Evolutionary conservation across 2,113 vertebrate species (phyloP), one percentile per base, ranked within the genome.

Genomic region (Trinectes maculatus): DNA sequence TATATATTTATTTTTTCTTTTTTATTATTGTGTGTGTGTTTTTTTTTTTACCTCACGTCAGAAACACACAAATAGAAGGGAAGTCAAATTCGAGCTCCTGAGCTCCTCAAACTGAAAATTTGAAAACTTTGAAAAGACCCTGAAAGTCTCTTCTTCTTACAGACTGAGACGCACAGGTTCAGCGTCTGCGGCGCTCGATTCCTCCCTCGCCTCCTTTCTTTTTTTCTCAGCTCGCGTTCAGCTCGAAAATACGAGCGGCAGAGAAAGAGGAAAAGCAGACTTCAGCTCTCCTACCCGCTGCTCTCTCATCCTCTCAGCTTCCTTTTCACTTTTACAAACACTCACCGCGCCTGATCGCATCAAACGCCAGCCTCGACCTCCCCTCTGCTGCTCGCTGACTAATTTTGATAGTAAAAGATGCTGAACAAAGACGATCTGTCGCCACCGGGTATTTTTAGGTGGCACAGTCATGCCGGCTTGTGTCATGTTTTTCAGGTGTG

Each of bases 361-460:
- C 88, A 89, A 89, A 91, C 80, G 71, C 52, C 59, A 73, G 52
- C 57, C 62, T 81, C 49, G 43, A 42, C 65, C 47, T 63, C 40
- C 49, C 73, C 39, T 52, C 26, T 48, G 64, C 46, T 74, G 42
- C 73, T 73, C 75, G 89, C 79, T 91, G 90, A 91, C 86, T 89
- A 90, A 91, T 91, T 89, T 53, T 74, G 72, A 79, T 78, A 74
- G 65, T 70, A 77, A 53, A 57, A 85, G 64, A 83, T 51, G 69
- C 53, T 0, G 39, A 43, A 62, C 76, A 70, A 88, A 83, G 70
- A 64, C 8, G 26, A 21, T 71, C 6, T 1, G n/a, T 58, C 43
- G 68, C 36, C 5, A 19, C 22, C 74, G 54, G 51, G 15, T 72
- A 61, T 70, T 7, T 26, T 79, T 64, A 37, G 70, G 54, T 11